Conservation (phyloP, 2,888 invertebrate species). For the Anagyrus pseudococci region DNA sequence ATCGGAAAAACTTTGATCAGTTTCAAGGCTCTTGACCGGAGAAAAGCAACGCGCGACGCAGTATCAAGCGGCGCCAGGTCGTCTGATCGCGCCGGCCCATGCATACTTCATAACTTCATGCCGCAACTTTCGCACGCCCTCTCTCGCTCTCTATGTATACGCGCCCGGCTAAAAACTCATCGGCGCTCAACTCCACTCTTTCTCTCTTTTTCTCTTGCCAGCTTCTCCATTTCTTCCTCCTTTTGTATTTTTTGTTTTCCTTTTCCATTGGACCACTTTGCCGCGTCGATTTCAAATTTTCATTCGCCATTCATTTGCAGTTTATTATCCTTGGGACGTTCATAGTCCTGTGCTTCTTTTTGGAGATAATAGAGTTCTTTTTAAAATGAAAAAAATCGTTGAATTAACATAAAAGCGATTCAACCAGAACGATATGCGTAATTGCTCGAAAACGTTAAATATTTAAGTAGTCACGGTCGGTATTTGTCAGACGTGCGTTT, state of each 20-base stretch:
- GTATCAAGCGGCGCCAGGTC: slow-evolving; percentile 14
- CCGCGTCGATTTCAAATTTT: too few species aligned
- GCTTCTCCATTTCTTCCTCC: slow-evolving; percentile 2
- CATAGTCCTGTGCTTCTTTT: too few species aligned
- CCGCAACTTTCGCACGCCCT: slow-evolving; percentile 27
- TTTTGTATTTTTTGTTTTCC: too few species aligned
- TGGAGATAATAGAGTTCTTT: too few species aligned
- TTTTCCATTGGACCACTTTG: too few species aligned
- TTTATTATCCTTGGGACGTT: too few species aligned
- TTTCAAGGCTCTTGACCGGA: slow-evolving; percentile 11
- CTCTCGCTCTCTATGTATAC: background rate
- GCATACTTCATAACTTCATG: slow-evolving; percentile 46
- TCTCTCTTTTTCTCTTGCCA: slow-evolving; percentile 14
- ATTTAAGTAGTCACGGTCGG: background rate
- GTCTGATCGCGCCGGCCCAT: slow-evolving; percentile 36
- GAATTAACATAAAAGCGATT: too few species aligned
- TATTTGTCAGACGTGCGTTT: background rate
- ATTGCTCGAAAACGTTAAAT: too few species aligned
- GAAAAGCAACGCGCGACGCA: background rate
- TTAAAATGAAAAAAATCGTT: too few species aligned
- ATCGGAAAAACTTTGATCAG: slow-evolving; percentile 57
- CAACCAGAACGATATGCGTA: too few species aligned
- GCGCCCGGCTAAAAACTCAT: slow-evolving; percentile 8
- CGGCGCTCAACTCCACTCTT: slow-evolving; percentile 17
- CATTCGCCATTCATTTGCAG: too few species aligned